These are phyloP conservation scores for Hoplostethus atlanticus DNA, from an alignment of 2,797 vertebrate species.

Conservation along the genomic window DNA sequence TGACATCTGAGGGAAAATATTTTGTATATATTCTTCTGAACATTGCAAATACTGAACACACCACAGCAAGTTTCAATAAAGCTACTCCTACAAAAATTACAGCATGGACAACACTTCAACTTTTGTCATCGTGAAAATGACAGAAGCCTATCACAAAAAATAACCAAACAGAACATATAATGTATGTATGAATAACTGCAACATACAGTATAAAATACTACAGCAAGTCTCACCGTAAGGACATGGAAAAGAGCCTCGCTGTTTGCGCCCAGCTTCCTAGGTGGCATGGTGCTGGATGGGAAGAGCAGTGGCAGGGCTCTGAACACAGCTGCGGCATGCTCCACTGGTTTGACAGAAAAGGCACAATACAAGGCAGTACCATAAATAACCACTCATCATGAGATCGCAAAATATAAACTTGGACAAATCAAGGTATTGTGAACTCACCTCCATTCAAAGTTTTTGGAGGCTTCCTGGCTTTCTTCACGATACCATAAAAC, in stretches of 20 bases:
- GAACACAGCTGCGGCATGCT: slow-evolving; percentile 18
- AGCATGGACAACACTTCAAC: too few relatives aligned
- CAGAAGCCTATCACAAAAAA: too few relatives aligned
- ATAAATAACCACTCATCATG: slow-evolving; percentile 26
- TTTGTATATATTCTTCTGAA: too few relatives aligned
- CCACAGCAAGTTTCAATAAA: too few relatives aligned
- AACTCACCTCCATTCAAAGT: slow-evolving; percentile 41
- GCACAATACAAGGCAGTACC: slow-evolving; percentile 9
- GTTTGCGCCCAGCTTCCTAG: slow-evolving; percentile 20
- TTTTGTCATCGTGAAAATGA: neutral
- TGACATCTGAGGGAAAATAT: too few relatives aligned
- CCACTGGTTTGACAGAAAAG: slow-evolving; percentile 31
- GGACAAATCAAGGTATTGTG: slow-evolving; percentile 15
- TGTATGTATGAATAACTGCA: too few relatives aligned
- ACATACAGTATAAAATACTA: too few relatives aligned
- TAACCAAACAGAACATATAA: too few relatives aligned
- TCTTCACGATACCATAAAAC: slow-evolving; percentile 46
- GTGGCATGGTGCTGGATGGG: neutral
- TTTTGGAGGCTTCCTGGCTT: slow-evolving; percentile 38
- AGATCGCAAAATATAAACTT: neutral
- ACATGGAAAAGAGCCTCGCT: slow-evolving; percentile 49
- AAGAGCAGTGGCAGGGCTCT: slow-evolving; percentile 27
- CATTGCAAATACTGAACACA: too few relatives aligned
- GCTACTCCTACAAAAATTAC: too few relatives aligned
- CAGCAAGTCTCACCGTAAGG: slow-evolving; percentile 30